Conservation (phyloP, 2,113 vertebrate genomes). For the Indicator maculatus region DNA sequence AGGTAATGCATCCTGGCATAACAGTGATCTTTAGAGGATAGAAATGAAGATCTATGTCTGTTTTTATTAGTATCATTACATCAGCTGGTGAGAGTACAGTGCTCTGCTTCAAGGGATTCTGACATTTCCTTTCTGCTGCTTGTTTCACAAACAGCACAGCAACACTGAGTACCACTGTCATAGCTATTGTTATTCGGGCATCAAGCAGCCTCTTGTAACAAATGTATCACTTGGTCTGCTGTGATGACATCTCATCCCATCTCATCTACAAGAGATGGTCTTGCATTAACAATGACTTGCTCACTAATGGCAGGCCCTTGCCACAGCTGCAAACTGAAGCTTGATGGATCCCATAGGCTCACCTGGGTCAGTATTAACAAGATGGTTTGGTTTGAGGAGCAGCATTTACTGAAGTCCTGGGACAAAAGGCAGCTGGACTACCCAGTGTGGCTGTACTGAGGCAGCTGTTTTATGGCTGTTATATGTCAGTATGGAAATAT, state of each 20-base stretch:
- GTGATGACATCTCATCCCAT: neutral
- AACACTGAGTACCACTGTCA: accelerated
- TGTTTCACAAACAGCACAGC: neutral
- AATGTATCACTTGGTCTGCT: neutral
- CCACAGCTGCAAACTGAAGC: neutral
- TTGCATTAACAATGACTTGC: neutral
- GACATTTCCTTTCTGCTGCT: neutral
- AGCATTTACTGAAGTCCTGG: neutral
- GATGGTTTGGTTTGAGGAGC: neutral
- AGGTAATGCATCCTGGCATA: neutral
- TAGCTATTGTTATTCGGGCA: neutral
- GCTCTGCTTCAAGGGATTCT: neutral
- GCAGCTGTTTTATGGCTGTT: neutral
- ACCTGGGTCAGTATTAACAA: neutral
- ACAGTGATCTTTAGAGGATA: neutral
- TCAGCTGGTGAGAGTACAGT: accelerated
- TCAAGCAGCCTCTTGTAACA: neutral
- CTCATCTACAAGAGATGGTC: neutral
- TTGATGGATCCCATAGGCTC: neutral
- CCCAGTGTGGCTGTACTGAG: neutral
- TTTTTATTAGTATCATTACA: neutral
- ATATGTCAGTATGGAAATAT: neutral
- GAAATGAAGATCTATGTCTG: neutral
- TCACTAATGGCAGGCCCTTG: neutral
- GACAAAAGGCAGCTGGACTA: neutral